Evolutionary conservation across 2,888 invertebrate species (phyloP).

Genomic region (Epinotia ramella): DNA sequence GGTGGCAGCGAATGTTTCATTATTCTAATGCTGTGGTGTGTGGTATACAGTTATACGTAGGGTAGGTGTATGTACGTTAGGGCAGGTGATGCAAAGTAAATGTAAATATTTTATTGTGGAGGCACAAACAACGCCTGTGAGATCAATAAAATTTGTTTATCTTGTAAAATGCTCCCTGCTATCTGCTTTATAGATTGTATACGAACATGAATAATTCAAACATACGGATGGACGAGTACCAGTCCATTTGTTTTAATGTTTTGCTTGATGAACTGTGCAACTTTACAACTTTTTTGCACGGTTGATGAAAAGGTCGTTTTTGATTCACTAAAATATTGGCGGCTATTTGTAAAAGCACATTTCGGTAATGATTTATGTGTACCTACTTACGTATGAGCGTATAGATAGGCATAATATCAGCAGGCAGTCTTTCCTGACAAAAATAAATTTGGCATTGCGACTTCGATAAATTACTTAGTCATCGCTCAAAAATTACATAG

Average conservation of each 20-base stretch:
- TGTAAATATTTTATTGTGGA: constrained; percentile 84
- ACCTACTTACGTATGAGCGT: neutral
- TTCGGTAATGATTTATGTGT: constrained; percentile 18
- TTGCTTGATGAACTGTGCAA: constrained; percentile 72
- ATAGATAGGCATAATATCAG: too few species aligned
- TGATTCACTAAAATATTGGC: constrained; percentile 25
- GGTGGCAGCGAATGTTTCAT: constrained; percentile 73
- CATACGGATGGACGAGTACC: constrained; percentile 71
- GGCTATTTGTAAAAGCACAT: constrained; percentile 19
- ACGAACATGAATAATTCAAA: constrained; percentile 82
- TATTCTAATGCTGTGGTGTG: constrained; percentile 78
- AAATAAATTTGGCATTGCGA: neutral
- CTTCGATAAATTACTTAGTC: neutral
- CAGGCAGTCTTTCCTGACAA: too few species aligned
- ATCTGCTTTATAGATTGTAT: constrained; percentile 82
- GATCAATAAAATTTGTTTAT: constrained; percentile 86
- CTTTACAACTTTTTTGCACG: constrained; percentile 55
- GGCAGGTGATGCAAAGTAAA: constrained; percentile 81
- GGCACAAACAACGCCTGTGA: constrained; percentile 82
- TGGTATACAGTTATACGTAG: constrained; percentile 47
- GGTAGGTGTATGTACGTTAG: constrained; percentile 56
- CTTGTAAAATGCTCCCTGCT: constrained; percentile 82
- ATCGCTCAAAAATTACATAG: too few species aligned
- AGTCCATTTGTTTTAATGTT: constrained; percentile 80
- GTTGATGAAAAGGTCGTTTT: constrained; percentile 41